Evolutionary conservation across 1,140 invertebrate genomes (phyloP).

Genomic region (Laupala kohalensis): DNA sequence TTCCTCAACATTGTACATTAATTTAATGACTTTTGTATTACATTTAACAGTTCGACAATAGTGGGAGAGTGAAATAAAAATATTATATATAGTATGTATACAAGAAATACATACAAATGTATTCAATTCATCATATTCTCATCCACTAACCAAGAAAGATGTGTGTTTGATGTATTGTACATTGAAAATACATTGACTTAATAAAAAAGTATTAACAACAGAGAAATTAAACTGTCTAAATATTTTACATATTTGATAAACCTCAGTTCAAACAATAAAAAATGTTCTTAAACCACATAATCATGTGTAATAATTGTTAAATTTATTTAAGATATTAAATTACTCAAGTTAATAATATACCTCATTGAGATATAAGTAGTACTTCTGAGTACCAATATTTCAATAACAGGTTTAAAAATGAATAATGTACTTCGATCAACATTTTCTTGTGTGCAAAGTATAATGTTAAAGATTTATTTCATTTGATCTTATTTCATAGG

Average conservation of each 20-base stretch:
- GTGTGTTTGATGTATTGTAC: background rate
- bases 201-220: background rate
- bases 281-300: background rate
- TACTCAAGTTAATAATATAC: no score
- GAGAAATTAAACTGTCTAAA: background rate
- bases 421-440: background rate
- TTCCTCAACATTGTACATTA: background rate
- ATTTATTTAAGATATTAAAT: no score
- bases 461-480: background rate
- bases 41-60: background rate
- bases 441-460: background rate
- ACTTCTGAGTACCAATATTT: background rate
- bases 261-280: background rate
- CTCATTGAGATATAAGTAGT: background rate
- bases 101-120: background rate
- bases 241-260: no score
- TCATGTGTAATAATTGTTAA: no score
- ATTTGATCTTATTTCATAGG: no score
- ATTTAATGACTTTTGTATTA: background rate
- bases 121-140: background rate
- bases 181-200: background rate
- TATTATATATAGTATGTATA: background rate
- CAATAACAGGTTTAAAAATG: no score
- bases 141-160: background rate
- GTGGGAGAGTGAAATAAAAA: background rate